Percentiles rank a stretch among this genome's conserved stretches.
Conservation (phyloP, 2,888 invertebrate genomes). For the Eupithecia subfuscata region DNA sequence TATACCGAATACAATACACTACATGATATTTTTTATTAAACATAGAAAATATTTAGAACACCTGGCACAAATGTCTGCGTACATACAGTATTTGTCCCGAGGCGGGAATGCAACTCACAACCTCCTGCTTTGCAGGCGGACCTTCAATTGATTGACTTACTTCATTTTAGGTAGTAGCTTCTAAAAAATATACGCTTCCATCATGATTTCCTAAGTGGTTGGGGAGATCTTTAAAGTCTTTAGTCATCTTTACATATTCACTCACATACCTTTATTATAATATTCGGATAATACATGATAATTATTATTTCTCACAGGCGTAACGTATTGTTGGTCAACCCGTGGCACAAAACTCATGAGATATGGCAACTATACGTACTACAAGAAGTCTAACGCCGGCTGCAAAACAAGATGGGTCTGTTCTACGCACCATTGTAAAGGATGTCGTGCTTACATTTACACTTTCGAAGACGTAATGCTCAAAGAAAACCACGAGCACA, state of each 20-base stretch:
- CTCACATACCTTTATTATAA: background rate
- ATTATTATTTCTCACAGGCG: background rate
- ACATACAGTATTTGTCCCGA: too few species aligned
- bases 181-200: background rate
- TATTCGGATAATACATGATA: background rate
- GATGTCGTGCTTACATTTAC: conserved; percentile 45
- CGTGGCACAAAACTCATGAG: background rate
- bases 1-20: too few species aligned
- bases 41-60: too few species aligned
- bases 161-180: too few species aligned
- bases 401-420: conserved; percentile 46
- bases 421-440: conserved; percentile 43
- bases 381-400: background rate
- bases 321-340: background rate
- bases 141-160: too few species aligned
- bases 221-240: background rate
- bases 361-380: conserved; percentile 12
- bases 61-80: too few species aligned
- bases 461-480: conserved; percentile 39
- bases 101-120: too few species aligned
- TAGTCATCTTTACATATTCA: background rate
- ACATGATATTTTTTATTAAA: too few species aligned
- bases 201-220: background rate
- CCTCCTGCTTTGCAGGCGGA: too few species aligned
- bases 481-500: conserved; percentile 1